Percentiles rank a stretch among this genome's conserved stretches.
Conservation (phyloP, 2,888 invertebrate genomes). For the Schizotus pectinicornis region DNA sequence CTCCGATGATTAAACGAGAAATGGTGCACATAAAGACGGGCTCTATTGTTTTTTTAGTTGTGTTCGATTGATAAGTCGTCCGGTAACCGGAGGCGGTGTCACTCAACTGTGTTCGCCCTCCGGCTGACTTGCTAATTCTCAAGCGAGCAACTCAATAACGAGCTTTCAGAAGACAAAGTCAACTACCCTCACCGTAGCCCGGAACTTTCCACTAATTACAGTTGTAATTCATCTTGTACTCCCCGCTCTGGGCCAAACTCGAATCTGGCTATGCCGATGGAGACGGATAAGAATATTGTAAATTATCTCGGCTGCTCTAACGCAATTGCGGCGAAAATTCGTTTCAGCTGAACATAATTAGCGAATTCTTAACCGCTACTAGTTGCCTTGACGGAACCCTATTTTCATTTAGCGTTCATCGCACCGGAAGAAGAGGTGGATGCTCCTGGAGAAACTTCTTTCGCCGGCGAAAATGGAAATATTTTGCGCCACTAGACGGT, state of each 20-base stretch:
- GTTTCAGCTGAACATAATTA: too few species aligned
- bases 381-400: too few species aligned
- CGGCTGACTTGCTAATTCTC: slow-evolving; percentile 41
- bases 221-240: slow-evolving; percentile 48
- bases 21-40: not conserved
- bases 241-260: slow-evolving; percentile 16
- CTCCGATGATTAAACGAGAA: not conserved
- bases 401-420: too few species aligned
- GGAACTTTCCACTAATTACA: slow-evolving; percentile 50
- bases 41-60: slow-evolving; percentile 8
- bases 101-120: slow-evolving; percentile 26
- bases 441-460: too few species aligned
- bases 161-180: slow-evolving; percentile 43
- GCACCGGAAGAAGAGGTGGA: too few species aligned
- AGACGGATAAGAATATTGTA: slow-evolving; percentile 19
- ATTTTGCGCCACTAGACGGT: too few species aligned
- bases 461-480: too few species aligned
- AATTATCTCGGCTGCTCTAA: not conserved
- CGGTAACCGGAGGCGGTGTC: slow-evolving; percentile 25
- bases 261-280: slow-evolving; percentile 20
- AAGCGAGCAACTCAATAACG: slow-evolving; percentile 45
- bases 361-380: too few species aligned
- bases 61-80: slow-evolving; percentile 32
- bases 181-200: slow-evolving; percentile 40
- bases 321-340: too few species aligned